Evolutionary conservation across 2,888 invertebrate genomes (phyloP), one percentile per base, ranked within the genome.

Genomic region (Plagiodera versicolora): DNA sequence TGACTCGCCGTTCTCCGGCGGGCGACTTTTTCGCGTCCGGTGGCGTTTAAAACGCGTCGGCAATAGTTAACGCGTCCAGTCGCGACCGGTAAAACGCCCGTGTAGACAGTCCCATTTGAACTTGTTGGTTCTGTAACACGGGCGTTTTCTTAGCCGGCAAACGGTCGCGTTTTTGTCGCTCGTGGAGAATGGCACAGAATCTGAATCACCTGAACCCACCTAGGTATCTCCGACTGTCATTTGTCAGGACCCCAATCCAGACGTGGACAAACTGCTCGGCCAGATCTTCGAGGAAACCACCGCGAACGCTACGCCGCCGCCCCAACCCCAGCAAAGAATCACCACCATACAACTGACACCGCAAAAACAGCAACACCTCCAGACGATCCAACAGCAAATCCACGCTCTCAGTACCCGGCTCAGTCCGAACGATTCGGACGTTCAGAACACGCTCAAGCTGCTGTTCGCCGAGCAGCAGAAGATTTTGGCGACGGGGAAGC

Each of bases 291-390:
- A 80, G 45, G 79, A 78, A 55, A 72, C n/a, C n/a, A n/a, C 75
- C 8, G 62, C 55, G 11, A 52, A 54, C 24, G 50, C 50, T 47
- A 62, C 63, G 24, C 45, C n/a, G n/a, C n/a, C 51, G 61, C 16
- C 50, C 11, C 65, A 56, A 51, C 64, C 56, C 2, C 72, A 74
- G 30, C 87, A 88, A 63, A 82, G 87, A 63, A 87, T 89, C 56
- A 89, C 89, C 73, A 89, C 89, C 9, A 89, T 90, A 67, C 89
- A 90, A 71, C 77, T 91, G 51, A 89, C 89, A 14, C 87, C 88
- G 10, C 89, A 89, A 71, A 90, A 89, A 72, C 90, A 90, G 74
- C 78, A 85, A 78, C 81, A 82, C 69, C 72, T 88, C 64, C 85
- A 86, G 72, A 84, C 83, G 59, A 84, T 89, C 9, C 88, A 89